Conservation (phyloP, 1,140 invertebrate genomes). For the Spodoptera litura region DNA sequence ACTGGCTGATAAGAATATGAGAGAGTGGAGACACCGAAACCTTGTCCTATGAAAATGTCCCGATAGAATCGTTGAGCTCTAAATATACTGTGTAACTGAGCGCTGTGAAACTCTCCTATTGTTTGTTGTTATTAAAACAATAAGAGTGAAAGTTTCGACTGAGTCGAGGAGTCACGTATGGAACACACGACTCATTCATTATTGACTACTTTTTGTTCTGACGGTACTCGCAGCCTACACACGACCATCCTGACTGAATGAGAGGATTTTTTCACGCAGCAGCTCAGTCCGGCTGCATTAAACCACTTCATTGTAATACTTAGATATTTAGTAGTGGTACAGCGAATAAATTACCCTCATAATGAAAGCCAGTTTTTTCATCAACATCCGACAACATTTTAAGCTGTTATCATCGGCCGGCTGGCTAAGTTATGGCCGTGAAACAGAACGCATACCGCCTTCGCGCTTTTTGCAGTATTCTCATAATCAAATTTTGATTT, state of each 20-base stretch:
- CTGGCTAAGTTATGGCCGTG: conserved; percentile 59
- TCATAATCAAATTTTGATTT: conserved; percentile 75
- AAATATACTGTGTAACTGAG: too few relatives aligned
- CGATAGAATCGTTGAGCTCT: too few relatives aligned
- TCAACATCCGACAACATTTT: conserved; percentile 66
- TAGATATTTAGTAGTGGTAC: conserved; percentile 76
- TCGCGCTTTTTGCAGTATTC: conserved; percentile 61
- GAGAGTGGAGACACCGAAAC: too few relatives aligned
- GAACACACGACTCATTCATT: too few relatives aligned
- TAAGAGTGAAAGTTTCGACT: too few relatives aligned
- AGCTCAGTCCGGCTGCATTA: conserved; percentile 64
- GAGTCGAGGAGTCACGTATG: too few relatives aligned
- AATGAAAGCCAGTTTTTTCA: conserved; percentile 71
- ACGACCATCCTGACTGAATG: conserved; percentile 41
- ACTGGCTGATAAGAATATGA: too few relatives aligned
- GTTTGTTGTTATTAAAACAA: too few relatives aligned
- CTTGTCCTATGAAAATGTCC: too few relatives aligned
- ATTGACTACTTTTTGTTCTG: neutral
- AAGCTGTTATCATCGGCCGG: conserved; percentile 68
- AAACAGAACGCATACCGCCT: conserved; percentile 33
- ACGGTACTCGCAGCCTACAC: conserved; percentile 50
- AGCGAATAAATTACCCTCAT: conserved; percentile 71
- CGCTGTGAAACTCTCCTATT: too few relatives aligned
- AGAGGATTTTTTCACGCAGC: conserved; percentile 66
- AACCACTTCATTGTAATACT: conserved; percentile 76